Percentiles rank a stretch among this genome's conserved stretches.
Conservation (phyloP, 2,113 vertebrate genomes). For the Seriola aureovittata region DNA sequence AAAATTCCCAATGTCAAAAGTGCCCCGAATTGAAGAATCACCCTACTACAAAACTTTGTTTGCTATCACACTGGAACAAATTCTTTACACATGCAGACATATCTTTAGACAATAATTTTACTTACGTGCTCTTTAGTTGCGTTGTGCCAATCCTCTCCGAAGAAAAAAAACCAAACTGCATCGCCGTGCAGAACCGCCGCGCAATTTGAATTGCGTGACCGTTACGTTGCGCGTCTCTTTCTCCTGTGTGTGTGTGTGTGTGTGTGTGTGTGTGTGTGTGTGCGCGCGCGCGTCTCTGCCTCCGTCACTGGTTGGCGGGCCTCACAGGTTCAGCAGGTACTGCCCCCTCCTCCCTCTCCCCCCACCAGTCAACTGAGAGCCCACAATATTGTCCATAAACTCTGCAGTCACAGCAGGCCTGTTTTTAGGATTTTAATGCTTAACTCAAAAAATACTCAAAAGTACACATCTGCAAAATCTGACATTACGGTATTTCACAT, state of each 20-base stretch:
- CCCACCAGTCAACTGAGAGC: neutral
- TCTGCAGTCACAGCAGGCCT: neutral
- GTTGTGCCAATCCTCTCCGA: neutral
- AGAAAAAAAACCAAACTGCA: neutral
- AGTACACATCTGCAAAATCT: too few species aligned
- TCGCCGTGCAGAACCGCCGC: neutral
- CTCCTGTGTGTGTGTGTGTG: neutral
- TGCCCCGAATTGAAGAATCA: too few species aligned
- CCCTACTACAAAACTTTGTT: neutral
- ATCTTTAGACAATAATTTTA: neutral
- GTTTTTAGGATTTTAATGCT: neutral
- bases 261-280: too few species aligned
- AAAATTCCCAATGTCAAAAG: too few species aligned
- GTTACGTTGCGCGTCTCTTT: neutral
- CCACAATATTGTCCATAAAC: neutral
- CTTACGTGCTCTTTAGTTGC: conserved; percentile 1
- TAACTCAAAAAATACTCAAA: neutral
- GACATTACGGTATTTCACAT: neutral
- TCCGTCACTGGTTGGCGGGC: neutral
- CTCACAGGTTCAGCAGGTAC: neutral
- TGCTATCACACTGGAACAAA: conserved; percentile 1
- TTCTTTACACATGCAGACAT: neutral
- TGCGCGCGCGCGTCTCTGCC: neutral
- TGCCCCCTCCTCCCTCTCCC: neutral
- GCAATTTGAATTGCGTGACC: conserved; percentile 4